These are phyloP conservation scores for Pterois miles DNA, from an alignment of 2,797 vertebrate species.

Conservation along the genomic window DNA sequence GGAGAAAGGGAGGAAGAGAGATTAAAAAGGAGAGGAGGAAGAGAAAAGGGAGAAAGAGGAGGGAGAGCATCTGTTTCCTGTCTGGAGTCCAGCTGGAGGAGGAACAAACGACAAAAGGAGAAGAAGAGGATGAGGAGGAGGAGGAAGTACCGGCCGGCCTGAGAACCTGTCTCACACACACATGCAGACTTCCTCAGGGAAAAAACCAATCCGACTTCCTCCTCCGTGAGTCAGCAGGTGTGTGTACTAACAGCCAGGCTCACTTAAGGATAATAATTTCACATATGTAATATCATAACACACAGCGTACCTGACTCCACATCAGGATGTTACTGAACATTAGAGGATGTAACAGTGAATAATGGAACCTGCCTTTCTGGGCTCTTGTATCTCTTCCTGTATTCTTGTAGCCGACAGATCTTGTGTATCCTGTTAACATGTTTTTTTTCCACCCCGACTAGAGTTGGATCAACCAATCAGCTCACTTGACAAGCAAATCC, in stretches of 20 bases:
- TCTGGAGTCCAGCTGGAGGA: conserved; percentile 83
- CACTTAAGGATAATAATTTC: neutral
- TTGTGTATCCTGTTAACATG: neutral
- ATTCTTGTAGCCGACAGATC: neutral
- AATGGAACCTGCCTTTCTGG: neutral
- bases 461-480: neutral
- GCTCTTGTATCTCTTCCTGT: neutral
- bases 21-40: conserved; percentile 42
- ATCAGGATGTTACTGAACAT: neutral
- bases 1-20: conserved; percentile 40
- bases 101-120: conserved; percentile 80
- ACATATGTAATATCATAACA: neutral
- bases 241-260: neutral
- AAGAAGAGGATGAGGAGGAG: conserved; percentile 42
- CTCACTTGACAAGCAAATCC: neutral
- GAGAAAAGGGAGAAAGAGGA: conserved; percentile 79
- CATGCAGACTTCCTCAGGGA: conserved; percentile 60
- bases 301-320: neutral
- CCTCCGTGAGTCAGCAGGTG: neutral
- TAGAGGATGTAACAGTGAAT: too few species aligned
- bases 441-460: neutral
- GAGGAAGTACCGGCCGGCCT: conserved; percentile 66
- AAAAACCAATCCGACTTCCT: conserved; percentile 65
- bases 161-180: conserved; percentile 67
- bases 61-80: conserved; percentile 93